Conservation (phyloP, 2,113 vertebrate genomes). For the Rhea americana region DNA sequence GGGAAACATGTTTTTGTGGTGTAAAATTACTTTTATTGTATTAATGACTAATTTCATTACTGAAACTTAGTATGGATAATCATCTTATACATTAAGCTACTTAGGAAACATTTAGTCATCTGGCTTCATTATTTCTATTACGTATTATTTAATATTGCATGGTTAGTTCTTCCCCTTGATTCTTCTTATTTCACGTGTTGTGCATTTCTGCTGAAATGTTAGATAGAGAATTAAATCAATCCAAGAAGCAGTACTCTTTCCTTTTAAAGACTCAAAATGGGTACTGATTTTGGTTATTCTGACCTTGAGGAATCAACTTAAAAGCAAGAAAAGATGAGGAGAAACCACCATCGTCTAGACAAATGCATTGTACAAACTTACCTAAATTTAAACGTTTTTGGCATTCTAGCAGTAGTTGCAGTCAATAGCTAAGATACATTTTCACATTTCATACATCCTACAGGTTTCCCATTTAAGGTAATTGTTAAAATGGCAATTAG, state of each 20-base stretch:
- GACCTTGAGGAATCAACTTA: background rate
- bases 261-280: background rate
- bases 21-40: too few species aligned
- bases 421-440: background rate
- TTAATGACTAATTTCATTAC: too few species aligned
- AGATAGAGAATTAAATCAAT: background rate
- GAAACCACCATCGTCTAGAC: background rate
- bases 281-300: background rate
- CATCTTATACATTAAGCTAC: too few species aligned
- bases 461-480: background rate
- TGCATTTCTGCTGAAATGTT: too few species aligned
- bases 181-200: background rate
- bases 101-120: too few species aligned
- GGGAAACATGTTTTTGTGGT: too few species aligned
- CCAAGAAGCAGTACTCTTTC: background rate
- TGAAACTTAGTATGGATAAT: too few species aligned
- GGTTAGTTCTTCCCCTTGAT: background rate
- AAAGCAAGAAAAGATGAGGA: accelerated
- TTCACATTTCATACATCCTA: background rate
- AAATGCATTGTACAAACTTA: background rate
- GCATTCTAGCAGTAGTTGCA: background rate
- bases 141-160: background rate
- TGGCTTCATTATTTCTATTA: background rate
- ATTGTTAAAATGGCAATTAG: background rate
- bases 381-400: background rate